Base-by-base conservation (phyloP, 1,140 invertebrate species). In the Drosophila lowei region DNA sequence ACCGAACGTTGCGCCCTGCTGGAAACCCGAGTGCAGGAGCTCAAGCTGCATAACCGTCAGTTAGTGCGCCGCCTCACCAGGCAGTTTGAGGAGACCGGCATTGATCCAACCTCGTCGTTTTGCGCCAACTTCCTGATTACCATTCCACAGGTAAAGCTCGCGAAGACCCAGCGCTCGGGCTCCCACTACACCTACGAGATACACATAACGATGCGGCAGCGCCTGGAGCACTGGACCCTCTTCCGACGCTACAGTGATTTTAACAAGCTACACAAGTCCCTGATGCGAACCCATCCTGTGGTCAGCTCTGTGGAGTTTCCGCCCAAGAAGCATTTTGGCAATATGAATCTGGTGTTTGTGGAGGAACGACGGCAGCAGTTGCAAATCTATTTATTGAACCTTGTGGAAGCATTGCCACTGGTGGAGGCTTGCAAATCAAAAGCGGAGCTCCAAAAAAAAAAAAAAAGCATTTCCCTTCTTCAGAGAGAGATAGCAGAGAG, bases 201-300 rank as follows among this genome's bases (percentile, higher is more conserved):
- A 9, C 84, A 91, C 50, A 83, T 91, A 2, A 91, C 88, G 1
- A 91, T 91, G 88, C 62, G 88, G 0, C 76, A 90, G 49, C 93
- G 94, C 55, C 94, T 96, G 90, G 95, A 96, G 60, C 97, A 98
- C 90, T 98, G 97, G 97, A 97, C 97, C 90, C 94, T 98, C 25
- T 97, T 97, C 81, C 92, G 96, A 71, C 93, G 97, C 56, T 98
- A 97, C 90, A 95, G 96, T 55, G 96, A 98, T 90, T 97, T 98
- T 91, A 93, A 97, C 91, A 93, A 94, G 43, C 92, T 98, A 16
- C 95, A 97, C 86, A 93, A 94, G 75, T 93, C 95, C 57, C 90
- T 97, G 43, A 95, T 96, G 72, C 96, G 95, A 85, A 93, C 95
- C 50, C 95, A 96, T 92, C 93, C 95, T 8, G 92, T 94, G 25